Conservation (phyloP, 2,888 invertebrate species). For the Pachliopta kotzebuea region DNA sequence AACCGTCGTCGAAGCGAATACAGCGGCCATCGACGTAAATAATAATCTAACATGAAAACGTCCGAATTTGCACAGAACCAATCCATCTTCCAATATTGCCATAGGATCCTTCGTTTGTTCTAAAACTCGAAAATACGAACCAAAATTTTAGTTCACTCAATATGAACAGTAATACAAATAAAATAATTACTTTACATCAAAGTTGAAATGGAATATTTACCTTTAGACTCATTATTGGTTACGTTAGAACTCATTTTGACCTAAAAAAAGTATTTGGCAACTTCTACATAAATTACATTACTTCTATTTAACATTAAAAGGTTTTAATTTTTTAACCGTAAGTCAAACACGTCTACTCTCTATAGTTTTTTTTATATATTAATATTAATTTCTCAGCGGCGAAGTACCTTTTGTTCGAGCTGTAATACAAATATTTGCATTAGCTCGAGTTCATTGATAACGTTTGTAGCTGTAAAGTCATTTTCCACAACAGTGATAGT, state of each 20-base stretch:
- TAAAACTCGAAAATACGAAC: constrained; percentile 11
- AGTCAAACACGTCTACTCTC: background rate
- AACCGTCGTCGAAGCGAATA: constrained; percentile 43
- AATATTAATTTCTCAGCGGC: background rate
- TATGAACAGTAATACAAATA: background rate
- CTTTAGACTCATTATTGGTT: background rate
- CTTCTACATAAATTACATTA: background rate
- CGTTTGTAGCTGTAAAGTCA: constrained; percentile 11
- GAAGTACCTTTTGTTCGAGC: constrained; percentile 3
- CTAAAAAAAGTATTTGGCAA: background rate
- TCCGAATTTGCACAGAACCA: constrained; percentile 51
- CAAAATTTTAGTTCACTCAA: no score
- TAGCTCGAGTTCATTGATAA: constrained; percentile 18
- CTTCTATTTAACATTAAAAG: background rate
- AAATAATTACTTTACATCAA: background rate
- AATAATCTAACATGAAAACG: constrained; percentile 48
- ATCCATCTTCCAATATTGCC: constrained; percentile 51
- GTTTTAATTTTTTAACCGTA: background rate
- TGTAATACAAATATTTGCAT: constrained; percentile 20
- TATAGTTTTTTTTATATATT: background rate
- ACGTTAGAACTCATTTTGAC: constrained; percentile 11
- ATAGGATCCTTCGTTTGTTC: constrained; percentile 41
- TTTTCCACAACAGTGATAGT: constrained; percentile 14
- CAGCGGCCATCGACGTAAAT: constrained; percentile 43
- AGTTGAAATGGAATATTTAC: background rate